phyloP scores from a whole-genome alignment of 2,113 vertebrate genomes.

The Platysteira castanea region DNA sequence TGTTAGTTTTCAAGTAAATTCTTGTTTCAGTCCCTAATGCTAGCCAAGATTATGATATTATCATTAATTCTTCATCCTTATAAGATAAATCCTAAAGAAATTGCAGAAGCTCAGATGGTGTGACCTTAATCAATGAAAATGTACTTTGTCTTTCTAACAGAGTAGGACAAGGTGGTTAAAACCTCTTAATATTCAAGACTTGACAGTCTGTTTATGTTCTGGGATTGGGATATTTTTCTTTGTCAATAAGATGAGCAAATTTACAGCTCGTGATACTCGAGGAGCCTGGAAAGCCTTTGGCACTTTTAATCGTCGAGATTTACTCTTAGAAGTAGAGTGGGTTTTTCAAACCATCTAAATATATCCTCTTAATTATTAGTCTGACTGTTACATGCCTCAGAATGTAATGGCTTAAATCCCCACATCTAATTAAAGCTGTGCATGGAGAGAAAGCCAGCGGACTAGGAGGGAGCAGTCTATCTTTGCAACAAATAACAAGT shows the following conservation, averaged over 20 bases:
- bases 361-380: conserved; percentile 53
- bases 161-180: background rate
- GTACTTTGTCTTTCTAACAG: background rate
- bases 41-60: background rate
- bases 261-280: background rate
- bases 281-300: background rate
- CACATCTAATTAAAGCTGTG: conserved; percentile 6
- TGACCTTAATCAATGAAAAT: background rate
- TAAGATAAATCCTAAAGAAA: background rate
- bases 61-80: background rate
- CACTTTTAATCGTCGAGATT: background rate
- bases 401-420: conserved; percentile 49
- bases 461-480: conserved; percentile 1
- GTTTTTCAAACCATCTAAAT: conserved; percentile 37
- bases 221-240: background rate
- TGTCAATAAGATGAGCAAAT: conserved; percentile 9
- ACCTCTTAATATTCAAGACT: background rate
- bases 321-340: conserved; percentile 31
- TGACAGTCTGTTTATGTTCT: conserved; percentile 8
- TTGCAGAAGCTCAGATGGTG: background rate
- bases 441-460: background rate
- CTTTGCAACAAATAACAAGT: background rate
- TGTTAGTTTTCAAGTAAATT: background rate
- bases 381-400: conserved; percentile 4
- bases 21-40: background rate